Evolutionary conservation across 2,797 vertebrate species (phyloP), one percentile per base, ranked within the genome.

Genomic region (Chelonia mydas): DNA sequence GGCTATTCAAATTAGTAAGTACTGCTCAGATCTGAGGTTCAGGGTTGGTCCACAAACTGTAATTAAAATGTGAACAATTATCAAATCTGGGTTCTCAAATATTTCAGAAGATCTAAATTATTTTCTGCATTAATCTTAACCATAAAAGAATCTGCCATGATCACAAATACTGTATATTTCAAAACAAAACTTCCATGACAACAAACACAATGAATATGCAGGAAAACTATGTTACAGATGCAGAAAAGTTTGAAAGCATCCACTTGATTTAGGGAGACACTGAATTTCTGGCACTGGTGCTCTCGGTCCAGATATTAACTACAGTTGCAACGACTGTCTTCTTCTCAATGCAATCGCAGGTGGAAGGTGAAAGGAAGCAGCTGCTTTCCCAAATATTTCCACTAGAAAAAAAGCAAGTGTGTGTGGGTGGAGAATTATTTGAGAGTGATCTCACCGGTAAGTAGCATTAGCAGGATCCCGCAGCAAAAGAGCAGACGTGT

Each of bases 81-180:
- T 89, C 88, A 78, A 78, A 0, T 0, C 91, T 11, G 1, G 85
- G 92, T 74, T 81, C 94, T 94, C 95, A 93, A 94, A 84, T 83
- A 81, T 65, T 94, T 90, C 93, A 97, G 89, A 96, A 96, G 94
- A 72, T 72, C 59, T 61, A 33, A 12, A 21, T 72, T 87, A 94
- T 90, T 94, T 95, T 83, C 95, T 91, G 92, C 89, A 41, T 93
- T 90, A 93, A 88, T 41, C 65, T 92, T 17, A 90, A 95, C 90
- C 90, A 53, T 78, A 88, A 0, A 3, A 90, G 92, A 95, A 93
- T 84, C 92, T 93, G 94, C 92, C 94, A 91, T n/a, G 65, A 68
- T 7, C 94, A 95, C 92, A 93, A 93, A 84, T 91, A 90, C 45
- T 50, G 47, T 90, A 8, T 25, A 89, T 82, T 86, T 86, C 90